Percentiles rank a stretch among this genome's conserved stretches.
Evolutionary conservation across 2,113 vertebrate genomes (phyloP).

Genomic region (Solea solea): DNA sequence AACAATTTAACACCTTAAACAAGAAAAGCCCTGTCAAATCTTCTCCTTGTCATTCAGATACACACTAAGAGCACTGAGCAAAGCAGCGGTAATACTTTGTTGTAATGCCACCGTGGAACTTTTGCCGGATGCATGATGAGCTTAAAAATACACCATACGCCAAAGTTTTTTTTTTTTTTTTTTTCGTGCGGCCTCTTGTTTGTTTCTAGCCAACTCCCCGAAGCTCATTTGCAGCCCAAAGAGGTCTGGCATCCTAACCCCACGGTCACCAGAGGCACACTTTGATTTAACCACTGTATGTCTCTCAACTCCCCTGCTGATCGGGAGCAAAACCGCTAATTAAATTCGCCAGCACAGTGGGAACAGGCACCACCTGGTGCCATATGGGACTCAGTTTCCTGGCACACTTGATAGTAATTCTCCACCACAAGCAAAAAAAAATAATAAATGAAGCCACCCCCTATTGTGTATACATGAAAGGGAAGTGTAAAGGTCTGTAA

Average conservation of each 20-base stretch:
- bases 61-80: background rate
- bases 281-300: slow-evolving; percentile 61
- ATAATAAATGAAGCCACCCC: background rate
- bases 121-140: slow-evolving; percentile 5
- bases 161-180: slow-evolving; percentile 8
- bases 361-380: slow-evolving; percentile 48
- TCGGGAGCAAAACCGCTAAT: slow-evolving; percentile 63
- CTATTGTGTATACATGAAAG: background rate
- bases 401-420: slow-evolving; percentile 6
- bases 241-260: slow-evolving; percentile 48
- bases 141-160: slow-evolving; percentile 7
- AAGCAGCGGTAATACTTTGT: slow-evolving; percentile 15
- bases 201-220: slow-evolving; percentile 34
- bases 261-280: slow-evolving; percentile 49
- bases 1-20: background rate
- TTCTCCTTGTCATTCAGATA: background rate
- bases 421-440: background rate
- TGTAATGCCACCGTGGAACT: slow-evolving; percentile 10
- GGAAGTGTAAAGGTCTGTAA: background rate
- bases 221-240: slow-evolving; percentile 50
- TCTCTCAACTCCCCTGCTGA: slow-evolving; percentile 62
- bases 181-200: slow-evolving; percentile 12
- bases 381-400: slow-evolving; percentile 7
- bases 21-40: background rate
- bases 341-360: slow-evolving; percentile 64